A percentile compares a stretch with the other conserved stretches of the same genome.
These are phyloP conservation scores for Bombycilla garrulus DNA, from an alignment of 2,113 vertebrate genomes.

Conservation along the genomic window DNA sequence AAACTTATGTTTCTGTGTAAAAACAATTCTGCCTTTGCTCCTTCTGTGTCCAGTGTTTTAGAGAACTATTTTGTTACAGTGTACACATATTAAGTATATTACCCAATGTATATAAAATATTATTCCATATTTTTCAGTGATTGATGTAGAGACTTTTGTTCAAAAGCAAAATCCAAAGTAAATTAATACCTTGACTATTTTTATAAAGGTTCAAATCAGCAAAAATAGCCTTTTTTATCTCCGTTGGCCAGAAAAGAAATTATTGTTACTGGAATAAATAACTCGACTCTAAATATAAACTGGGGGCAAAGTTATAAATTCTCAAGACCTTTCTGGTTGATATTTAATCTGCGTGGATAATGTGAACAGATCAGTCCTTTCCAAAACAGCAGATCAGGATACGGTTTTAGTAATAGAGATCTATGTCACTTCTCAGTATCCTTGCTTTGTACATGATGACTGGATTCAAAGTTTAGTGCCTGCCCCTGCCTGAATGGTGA, in stretches of 20 bases:
- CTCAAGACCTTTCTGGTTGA: background rate
- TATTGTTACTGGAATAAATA: slow-evolving; percentile 26
- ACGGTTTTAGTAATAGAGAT: background rate
- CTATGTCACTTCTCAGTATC: background rate
- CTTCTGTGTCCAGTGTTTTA: background rate
- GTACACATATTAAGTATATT: background rate
- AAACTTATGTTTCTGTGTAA: background rate
- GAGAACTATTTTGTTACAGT: background rate
- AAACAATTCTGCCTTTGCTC: background rate
- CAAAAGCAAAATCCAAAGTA: background rate
- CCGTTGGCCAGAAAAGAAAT: background rate
- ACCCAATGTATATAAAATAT: background rate
- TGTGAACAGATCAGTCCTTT: background rate
- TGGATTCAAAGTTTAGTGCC: background rate
- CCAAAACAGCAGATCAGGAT: background rate
- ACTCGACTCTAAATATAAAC: slow-evolving; percentile 27
- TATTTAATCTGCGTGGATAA: background rate
- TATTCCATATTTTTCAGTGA: background rate
- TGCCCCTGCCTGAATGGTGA: background rate
- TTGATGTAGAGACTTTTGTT: background rate
- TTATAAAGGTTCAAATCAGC: background rate
- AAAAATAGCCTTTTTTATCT: background rate
- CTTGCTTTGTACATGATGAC: background rate
- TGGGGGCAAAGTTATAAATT: background rate
- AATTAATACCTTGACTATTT: background rate